These are phyloP conservation scores for Drepana arcuata DNA, from an alignment of 1,140 invertebrate species.

Conservation along the genomic window DNA sequence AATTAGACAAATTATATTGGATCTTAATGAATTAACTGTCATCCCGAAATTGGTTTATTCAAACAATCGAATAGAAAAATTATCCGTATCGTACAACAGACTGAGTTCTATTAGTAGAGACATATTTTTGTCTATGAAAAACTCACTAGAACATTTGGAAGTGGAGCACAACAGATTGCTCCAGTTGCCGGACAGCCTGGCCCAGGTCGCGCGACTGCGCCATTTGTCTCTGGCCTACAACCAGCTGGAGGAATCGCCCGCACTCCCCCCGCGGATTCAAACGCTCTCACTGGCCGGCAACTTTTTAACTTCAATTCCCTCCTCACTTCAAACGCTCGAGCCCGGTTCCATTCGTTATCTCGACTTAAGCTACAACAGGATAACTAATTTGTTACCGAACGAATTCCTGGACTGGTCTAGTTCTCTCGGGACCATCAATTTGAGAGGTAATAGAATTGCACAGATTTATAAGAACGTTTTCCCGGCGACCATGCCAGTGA, in stretches of 20 bases:
- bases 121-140: constrained; percentile 80
- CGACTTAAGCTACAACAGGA: constrained; percentile 90
- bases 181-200: constrained; percentile 78
- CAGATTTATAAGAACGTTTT: constrained; percentile 83
- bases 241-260: constrained; percentile 73
- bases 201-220: constrained; percentile 77
- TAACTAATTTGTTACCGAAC: constrained; percentile 79
- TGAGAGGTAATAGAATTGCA: constrained; percentile 88
- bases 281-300: constrained; percentile 88
- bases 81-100: constrained; percentile 86
- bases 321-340: constrained; percentile 76
- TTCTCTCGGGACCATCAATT: constrained; percentile 84
- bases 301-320: constrained; percentile 80
- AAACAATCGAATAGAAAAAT: constrained; percentile 78
- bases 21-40: constrained; percentile 80
- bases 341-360: constrained; percentile 83
- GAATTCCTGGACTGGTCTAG: constrained; percentile 87
- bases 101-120: constrained; percentile 78
- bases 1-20: constrained; percentile 85
- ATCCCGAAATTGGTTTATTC: constrained; percentile 78
- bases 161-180: constrained; percentile 85
- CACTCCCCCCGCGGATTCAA: constrained; percentile 76
- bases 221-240: constrained; percentile 90
- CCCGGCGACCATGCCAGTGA: constrained; percentile 76
- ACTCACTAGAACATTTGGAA: constrained; percentile 86